Conservation (phyloP, 2,888 invertebrate species). For the Listrodromus nycthemerus region DNA sequence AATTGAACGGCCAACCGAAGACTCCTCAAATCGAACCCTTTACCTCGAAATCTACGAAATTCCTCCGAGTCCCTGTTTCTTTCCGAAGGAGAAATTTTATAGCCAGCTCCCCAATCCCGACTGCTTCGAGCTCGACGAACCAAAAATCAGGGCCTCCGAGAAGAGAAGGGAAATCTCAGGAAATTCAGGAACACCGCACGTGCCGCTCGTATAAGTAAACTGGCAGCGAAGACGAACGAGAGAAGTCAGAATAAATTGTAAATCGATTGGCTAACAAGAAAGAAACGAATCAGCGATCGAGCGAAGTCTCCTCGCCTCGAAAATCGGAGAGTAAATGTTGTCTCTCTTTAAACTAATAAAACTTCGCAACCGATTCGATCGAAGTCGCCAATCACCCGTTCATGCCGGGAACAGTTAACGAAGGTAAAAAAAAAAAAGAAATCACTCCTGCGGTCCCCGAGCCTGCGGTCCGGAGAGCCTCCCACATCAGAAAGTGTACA, state of each 20-base stretch:
- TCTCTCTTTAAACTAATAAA: not conserved
- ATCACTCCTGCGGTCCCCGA: constrained; percentile 17
- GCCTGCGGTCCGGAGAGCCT: constrained; percentile 44
- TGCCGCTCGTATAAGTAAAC: constrained; percentile 16
- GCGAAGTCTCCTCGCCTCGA: not conserved
- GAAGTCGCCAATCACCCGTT: not conserved
- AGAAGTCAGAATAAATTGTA: constrained; percentile 5
- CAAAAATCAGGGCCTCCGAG: not conserved
- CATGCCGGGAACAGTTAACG: not conserved
- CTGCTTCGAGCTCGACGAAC: not conserved
- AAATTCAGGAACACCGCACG: constrained; percentile 34
- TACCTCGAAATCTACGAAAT: constrained; percentile 22
- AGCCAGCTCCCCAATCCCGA: not conserved
- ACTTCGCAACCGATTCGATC: not conserved
- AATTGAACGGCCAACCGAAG: constrained; percentile 18
- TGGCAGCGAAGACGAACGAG: not conserved
- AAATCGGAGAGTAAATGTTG: not conserved
- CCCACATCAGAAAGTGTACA: constrained; percentile 23
- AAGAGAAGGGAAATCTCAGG: not conserved
- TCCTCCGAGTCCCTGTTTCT: not conserved
- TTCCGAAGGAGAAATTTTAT: constrained; percentile 17
- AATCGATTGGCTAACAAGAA: not conserved
- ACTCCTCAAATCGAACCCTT: constrained; percentile 33
- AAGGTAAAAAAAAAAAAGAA: constrained; percentile 29
- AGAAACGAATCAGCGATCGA: not conserved